These are phyloP conservation scores for Habropoda laboriosa DNA, from an alignment of 1,140 invertebrate species.

Conservation along the genomic window DNA sequence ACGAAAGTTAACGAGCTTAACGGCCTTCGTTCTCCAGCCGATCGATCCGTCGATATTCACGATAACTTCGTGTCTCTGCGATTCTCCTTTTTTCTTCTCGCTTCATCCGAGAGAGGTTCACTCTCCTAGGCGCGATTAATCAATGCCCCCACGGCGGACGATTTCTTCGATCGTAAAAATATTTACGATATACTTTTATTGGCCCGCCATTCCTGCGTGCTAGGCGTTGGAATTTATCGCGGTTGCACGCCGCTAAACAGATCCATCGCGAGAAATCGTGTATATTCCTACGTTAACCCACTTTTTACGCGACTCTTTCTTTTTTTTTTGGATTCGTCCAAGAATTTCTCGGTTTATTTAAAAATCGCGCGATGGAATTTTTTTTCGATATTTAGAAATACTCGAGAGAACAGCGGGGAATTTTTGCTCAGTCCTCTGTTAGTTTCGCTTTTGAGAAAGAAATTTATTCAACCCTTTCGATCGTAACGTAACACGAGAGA, in stretches of 20 bases:
- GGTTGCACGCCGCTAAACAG: neutral
- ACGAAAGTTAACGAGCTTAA: constrained; percentile 62
- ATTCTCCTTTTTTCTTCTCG: neutral
- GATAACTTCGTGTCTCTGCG: constrained; percentile 2
- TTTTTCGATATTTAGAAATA: too few species aligned
- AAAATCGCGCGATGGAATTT: too few species aligned
- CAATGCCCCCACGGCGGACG: neutral
- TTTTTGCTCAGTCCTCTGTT: too few species aligned
- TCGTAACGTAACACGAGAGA: too few species aligned
- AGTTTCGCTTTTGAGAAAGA: too few species aligned
- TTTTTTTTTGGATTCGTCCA: too few species aligned
- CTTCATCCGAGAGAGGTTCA: too few species aligned
- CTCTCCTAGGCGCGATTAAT: constrained; percentile 28
- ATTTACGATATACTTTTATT: constrained; percentile 22
- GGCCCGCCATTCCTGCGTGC: neutral
- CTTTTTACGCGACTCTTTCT: too few species aligned
- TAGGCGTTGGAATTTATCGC: neutral
- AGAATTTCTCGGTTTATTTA: too few species aligned
- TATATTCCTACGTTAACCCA: neutral
- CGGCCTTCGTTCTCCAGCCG: constrained; percentile 35
- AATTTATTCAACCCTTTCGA: too few species aligned
- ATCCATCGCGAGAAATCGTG: neutral
- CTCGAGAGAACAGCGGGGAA: too few species aligned
- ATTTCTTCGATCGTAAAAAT: neutral
- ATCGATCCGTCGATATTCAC: constrained; percentile 23